These are phyloP conservation scores for Cataglyphis hispanica DNA, from an alignment of 1,140 invertebrate species.

Conservation along the genomic window DNA sequence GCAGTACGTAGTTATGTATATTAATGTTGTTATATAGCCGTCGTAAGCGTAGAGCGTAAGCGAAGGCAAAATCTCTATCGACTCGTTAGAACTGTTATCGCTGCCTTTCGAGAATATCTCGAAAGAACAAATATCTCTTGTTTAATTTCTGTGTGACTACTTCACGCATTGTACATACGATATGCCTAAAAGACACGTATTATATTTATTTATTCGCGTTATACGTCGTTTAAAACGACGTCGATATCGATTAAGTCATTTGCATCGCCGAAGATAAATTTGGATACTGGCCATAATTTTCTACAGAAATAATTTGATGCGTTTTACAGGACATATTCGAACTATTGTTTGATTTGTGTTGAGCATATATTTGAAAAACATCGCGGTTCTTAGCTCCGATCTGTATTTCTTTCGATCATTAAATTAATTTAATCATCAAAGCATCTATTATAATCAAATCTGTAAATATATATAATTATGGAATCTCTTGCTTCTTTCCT, in stretches of 20 bases:
- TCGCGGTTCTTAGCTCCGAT: not conserved
- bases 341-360: not conserved
- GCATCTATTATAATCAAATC: constrained; percentile 5
- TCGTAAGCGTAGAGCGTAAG: constrained; percentile 28
- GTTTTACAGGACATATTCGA: not conserved
- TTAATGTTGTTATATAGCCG: constrained; percentile 48
- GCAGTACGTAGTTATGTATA: constrained; percentile 5
- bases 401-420: not conserved
- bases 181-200: constrained; percentile 18
- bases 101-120: constrained; percentile 10
- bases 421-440: constrained; percentile 19
- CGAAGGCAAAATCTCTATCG: constrained; percentile 25
- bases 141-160: not conserved
- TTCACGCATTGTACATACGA: constrained; percentile 9
- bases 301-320: not conserved
- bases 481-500: not conserved
- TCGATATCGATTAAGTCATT: not conserved
- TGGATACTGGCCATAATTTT: not conserved
- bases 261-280: not conserved
- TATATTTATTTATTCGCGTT: not conserved
- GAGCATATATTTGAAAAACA: not conserved
- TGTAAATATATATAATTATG: constrained; percentile 22
- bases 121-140: constrained; percentile 16
- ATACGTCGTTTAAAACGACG: constrained; percentile 2
- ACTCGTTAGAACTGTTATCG: constrained; percentile 45